Base-by-base conservation (phyloP, 2,113 vertebrate species). In the Hippocampus comes region DNA sequence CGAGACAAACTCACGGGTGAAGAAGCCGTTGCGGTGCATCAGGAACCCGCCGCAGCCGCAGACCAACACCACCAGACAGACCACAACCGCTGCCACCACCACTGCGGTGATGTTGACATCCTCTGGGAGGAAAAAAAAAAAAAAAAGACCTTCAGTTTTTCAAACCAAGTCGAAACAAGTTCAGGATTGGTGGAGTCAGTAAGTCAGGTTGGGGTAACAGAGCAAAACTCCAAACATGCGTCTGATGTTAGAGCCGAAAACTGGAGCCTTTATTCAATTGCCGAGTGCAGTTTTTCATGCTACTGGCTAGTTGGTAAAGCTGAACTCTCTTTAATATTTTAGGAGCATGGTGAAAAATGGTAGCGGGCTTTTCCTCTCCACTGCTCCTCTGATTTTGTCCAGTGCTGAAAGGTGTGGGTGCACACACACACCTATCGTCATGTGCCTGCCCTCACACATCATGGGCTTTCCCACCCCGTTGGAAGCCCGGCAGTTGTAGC, bases 11-110 rank as follows among this genome's bases (percentile, higher is more conserved):
- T 93, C 90, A 95, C 95, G 93, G 84, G 88, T 81, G 86, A 95
- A 95, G 83, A 95, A 96, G 7, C 96, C 95, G 38, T 93, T 95
- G 65, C 93, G 95, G 76, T 95, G 95, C 25, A 95, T 87, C 72
- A 94, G 93, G 85, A 91, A 91, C 41, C 94, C 89, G 1, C 94
- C 95, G 63, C 95, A 92, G 51, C 93, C 91, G 71, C 93, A 96
- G 6, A 93, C 11, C 38, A 88, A 72, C 48, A 95, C 75, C 38
- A 94, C 73, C 72, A 96, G 86, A 77, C 80, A 88, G 75, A 95
- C 89, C 66, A 92, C 83, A 42, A 95, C 84, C 5, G 92, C 94
- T 0, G 93, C 87, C 11, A 87, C 86, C 51, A 94, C 91, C 77
- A 97, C 93, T 0, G 87, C 93, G 0, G 87, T 88, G 48, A 96